phyloP scores from a whole-genome alignment of 1,140 invertebrate genomes.

The Rhagoletis pomonella region DNA sequence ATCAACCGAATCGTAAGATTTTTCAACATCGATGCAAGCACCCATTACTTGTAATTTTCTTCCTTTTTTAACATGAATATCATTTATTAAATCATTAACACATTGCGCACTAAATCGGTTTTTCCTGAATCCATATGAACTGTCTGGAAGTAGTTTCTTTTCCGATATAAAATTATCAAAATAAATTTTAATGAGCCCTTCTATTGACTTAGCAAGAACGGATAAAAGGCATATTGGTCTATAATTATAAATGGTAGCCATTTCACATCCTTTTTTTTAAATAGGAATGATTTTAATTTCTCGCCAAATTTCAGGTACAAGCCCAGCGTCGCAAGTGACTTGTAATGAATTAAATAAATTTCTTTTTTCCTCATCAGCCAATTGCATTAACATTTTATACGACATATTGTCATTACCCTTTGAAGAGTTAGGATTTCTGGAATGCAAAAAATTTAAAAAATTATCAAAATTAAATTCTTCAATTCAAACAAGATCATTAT shows the following conservation, averaged over 20 bases:
- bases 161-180: too few species aligned
- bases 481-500: too few species aligned
- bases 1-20: too few species aligned
- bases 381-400: neutral
- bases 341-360: neutral
- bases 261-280: neutral
- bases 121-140: constrained; percentile 22
- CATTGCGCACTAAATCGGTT: neutral
- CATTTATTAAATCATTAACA: constrained; percentile 27
- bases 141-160: neutral
- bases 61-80: neutral
- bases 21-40: too few species aligned
- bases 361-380: neutral
- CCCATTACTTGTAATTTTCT: neutral
- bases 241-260: neutral
- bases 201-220: too few species aligned
- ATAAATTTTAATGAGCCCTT: too few species aligned
- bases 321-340: neutral
- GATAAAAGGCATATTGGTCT: too few species aligned
- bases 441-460: neutral
- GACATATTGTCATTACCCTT: neutral
- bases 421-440: neutral
- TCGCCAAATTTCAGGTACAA: neutral
- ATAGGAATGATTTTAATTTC: neutral
- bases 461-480: neutral